Percentiles rank a stretch among this genome's conserved stretches.
phyloP scores from a whole-genome alignment of 2,113 vertebrate genomes.

The Thunnus maccoyii region DNA sequence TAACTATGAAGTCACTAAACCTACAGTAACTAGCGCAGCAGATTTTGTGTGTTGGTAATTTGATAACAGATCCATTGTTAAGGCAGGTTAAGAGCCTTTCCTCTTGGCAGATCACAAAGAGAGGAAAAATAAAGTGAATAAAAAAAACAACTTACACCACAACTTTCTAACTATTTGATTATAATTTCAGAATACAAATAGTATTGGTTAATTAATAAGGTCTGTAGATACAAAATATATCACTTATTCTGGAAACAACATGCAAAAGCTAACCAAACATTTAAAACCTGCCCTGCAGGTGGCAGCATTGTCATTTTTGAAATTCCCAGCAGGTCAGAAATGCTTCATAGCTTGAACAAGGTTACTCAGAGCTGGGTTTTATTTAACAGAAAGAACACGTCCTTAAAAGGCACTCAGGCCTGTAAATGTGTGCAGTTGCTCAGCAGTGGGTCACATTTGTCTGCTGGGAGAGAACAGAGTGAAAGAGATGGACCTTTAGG shows the following conservation, averaged over 20 bases:
- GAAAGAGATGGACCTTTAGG: background rate
- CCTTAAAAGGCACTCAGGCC: background rate
- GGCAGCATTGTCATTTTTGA: conserved; percentile 3
- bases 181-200: no score
- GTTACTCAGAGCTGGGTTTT: background rate
- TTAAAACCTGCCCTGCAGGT: conserved; percentile 6
- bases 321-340: background rate
- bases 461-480: background rate
- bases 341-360: background rate
- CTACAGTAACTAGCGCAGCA: background rate
- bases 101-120: no score
- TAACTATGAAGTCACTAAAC: background rate
- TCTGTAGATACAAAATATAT: no score
- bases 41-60: background rate
- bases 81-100: no score
- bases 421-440: background rate
- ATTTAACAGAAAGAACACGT: background rate
- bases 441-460: background rate
- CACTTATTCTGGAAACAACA: no score
- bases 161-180: no score
- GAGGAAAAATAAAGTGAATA: no score
- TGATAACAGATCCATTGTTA: background rate
- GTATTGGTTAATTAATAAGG: no score
- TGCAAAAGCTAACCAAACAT: no score
- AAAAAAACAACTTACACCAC: no score